These are phyloP conservation scores for Paedocypris sp. DNA, from an alignment of 2,113 vertebrate genomes.

Conservation along the genomic window DNA sequence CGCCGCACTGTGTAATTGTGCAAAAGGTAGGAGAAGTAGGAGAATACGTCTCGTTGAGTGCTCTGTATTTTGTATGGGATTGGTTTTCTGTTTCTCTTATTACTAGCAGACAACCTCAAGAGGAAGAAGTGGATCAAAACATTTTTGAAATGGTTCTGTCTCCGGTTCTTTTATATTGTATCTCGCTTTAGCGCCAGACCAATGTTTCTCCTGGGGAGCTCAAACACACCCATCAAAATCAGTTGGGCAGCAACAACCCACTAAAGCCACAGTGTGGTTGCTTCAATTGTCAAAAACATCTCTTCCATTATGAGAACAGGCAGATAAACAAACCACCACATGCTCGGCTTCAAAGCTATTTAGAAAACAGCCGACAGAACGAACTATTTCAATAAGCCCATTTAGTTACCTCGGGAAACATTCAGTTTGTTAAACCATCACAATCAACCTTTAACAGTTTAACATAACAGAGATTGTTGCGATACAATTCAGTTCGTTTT, in stretches of 20 bases:
- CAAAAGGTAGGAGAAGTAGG: constrained; percentile 6
- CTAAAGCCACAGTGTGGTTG: constrained; percentile 17
- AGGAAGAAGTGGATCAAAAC: constrained; percentile 28
- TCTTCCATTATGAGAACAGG: constrained; percentile 14
- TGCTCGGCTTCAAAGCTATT: constrained; percentile 14
- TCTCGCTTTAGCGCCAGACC: constrained; percentile 16
- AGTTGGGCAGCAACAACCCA: constrained; percentile 18
- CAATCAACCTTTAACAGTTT: no score
- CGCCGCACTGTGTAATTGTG: constrained; percentile 3
- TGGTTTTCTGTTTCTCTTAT: constrained; percentile 28
- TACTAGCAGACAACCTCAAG: constrained; percentile 17
- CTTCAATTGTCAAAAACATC: constrained; percentile 18
- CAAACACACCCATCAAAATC: constrained; percentile 27
- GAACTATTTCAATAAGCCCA: constrained; percentile 11
- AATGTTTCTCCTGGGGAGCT: constrained; percentile 23
- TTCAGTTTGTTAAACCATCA: constrained; percentile 9
- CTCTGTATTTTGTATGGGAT: constrained; percentile 16
- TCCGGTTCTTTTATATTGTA: constrained; percentile 20
- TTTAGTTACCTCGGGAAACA: not conserved
- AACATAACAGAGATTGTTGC: no score
- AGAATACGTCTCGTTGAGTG: constrained; percentile 8
- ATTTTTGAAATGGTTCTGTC: constrained; percentile 26
- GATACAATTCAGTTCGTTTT: no score
- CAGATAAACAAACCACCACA: constrained; percentile 16
- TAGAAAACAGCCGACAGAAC: constrained; percentile 15